Evolutionary conservation across 2,888 invertebrate species (phyloP).

Genomic region (Latheticus oryzae): DNA sequence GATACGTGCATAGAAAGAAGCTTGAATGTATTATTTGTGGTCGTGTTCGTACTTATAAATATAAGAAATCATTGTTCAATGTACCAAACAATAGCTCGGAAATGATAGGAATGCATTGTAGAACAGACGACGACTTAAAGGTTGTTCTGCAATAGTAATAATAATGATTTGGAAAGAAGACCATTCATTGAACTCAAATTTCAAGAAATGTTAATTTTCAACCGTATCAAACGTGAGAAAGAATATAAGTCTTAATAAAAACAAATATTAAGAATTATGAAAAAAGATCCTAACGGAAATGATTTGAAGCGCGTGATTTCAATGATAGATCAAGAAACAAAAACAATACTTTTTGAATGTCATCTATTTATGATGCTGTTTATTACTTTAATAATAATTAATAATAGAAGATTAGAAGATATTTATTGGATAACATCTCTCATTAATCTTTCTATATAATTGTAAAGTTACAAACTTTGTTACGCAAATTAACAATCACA

Average conservation of each 20-base stretch:
- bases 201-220: constrained; percentile 9
- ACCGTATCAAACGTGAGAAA: constrained; percentile 23
- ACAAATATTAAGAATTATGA: constrained; percentile 4
- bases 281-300: constrained; percentile 3
- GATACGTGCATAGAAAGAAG: constrained; percentile 14
- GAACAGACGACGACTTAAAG: constrained; percentile 17
- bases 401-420: constrained; percentile 25
- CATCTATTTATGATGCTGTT: too few species aligned
- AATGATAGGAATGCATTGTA: constrained; percentile 27
- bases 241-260: constrained; percentile 3
- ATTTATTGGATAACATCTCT: constrained; percentile 28
- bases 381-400: too few species aligned
- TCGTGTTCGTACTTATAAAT: constrained; percentile 29
- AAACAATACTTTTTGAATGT: too few species aligned
- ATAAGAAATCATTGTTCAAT: constrained; percentile 36
- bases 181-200: constrained; percentile 1
- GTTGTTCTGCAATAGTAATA: constrained; percentile 28
- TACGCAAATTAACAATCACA: constrained; percentile 39
- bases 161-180: constrained; percentile 28
- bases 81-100: constrained; percentile 34
- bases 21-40: constrained; percentile 30
- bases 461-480: constrained; percentile 29
- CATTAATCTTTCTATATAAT: constrained; percentile 35
- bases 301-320: constrained; percentile 1
- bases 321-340: too few species aligned